Conservation (phyloP, 2,113 vertebrate genomes). For the Cephalopterus ornatus region DNA sequence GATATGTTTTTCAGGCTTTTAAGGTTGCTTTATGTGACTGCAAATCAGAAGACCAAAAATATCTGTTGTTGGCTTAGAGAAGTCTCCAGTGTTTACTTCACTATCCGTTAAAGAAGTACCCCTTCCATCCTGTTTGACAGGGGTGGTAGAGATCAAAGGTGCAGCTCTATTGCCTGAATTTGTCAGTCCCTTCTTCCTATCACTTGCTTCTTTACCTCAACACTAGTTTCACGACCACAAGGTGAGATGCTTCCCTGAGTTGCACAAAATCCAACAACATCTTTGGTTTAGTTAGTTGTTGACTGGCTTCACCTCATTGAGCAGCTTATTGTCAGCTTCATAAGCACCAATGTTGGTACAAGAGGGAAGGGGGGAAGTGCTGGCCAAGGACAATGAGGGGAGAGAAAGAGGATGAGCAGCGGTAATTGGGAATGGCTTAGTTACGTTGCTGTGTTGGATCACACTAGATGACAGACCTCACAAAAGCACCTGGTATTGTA, state of each 20-base stretch:
- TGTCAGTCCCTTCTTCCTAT: neutral
- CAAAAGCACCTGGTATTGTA: neutral
- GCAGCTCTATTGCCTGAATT: neutral
- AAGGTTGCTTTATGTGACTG: neutral
- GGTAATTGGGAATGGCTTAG: fast-evolving
- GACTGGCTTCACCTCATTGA: neutral
- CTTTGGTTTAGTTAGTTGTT: neutral
- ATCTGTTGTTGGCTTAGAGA: neutral
- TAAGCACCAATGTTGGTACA: neutral
- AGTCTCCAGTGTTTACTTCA: neutral
- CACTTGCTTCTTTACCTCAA: neutral
- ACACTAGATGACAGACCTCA: neutral
- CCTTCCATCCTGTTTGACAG: neutral
- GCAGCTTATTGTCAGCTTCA: neutral
- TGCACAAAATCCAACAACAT: neutral
- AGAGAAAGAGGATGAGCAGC: neutral
- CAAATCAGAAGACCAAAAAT: neutral
- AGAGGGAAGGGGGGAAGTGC: neutral
- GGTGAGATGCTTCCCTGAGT: neutral
- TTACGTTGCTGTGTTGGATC: neutral
- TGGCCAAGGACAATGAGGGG: neutral
- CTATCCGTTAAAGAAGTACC: neutral
- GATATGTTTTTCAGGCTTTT: neutral
- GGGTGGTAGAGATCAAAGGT: neutral
- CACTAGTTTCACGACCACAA: fast-evolving